Conservation (phyloP, 2,113 vertebrate species). For the Dinomys branickii region DNA sequence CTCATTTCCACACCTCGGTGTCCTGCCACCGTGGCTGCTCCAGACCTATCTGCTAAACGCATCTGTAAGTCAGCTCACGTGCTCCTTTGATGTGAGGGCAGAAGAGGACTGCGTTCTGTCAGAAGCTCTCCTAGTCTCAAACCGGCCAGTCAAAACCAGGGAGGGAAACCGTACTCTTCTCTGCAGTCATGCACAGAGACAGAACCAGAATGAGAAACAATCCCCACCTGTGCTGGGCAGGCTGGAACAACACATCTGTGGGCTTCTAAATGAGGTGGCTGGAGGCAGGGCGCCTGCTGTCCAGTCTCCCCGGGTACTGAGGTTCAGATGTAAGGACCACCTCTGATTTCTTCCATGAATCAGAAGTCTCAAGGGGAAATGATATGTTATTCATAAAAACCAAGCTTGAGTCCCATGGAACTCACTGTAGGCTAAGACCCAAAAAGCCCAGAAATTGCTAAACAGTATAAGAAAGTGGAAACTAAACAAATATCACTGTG, state of each 20-base stretch:
- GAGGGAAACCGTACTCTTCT: neutral
- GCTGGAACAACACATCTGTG: neutral
- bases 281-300: neutral
- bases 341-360: neutral
- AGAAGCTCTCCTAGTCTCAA: neutral
- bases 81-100: neutral
- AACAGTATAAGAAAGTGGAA: neutral
- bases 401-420: neutral
- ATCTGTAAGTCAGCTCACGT: neutral
- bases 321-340: neutral
- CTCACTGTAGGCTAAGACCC: neutral
- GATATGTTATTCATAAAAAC: constrained; percentile 21
- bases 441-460: neutral
- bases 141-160: neutral
- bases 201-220: neutral
- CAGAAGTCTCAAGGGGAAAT: constrained; percentile 9
- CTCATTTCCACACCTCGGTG: neutral
- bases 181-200: neutral
- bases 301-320: neutral
- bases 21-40: neutral
- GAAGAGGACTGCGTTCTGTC: neutral
- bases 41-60: neutral
- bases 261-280: neutral
- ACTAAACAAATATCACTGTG: neutral
- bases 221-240: neutral